phyloP scores from a whole-genome alignment of 2,797 vertebrate species.

The Protonibea diacanthus region DNA sequence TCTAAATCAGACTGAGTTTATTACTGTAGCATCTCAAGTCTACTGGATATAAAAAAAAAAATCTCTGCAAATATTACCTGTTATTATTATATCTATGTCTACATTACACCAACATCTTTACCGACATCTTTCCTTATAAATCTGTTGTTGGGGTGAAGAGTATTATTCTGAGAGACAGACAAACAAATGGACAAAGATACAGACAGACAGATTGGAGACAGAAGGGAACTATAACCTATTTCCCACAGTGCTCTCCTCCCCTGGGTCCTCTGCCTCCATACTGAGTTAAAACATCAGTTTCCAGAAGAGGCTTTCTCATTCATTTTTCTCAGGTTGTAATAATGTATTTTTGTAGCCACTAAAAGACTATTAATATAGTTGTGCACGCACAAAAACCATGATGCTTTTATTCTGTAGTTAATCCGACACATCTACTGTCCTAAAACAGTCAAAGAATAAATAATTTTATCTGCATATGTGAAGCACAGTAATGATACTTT shows the following conservation, averaged over 20 bases:
- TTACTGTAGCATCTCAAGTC: constrained; percentile 10
- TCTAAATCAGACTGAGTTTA: constrained; percentile 12
- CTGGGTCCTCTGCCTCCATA: constrained; percentile 23
- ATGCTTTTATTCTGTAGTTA: background rate
- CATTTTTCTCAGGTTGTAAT: constrained; percentile 23
- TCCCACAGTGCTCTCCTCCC: constrained; percentile 75
- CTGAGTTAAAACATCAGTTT: constrained; percentile 19
- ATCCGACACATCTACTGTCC: background rate
- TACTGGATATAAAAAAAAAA: background rate
- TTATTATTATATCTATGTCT: background rate
- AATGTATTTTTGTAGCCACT: background rate
- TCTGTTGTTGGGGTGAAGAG: background rate
- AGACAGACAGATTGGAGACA: constrained; percentile 56
- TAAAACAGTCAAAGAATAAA: background rate
- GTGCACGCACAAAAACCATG: background rate
- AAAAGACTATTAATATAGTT: background rate
- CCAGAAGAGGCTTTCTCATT: constrained; percentile 30
- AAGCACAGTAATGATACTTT: background rate
- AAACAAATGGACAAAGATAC: constrained; percentile 7
- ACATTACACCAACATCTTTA: constrained; percentile 5
- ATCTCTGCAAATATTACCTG: background rate
- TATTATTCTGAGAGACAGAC: background rate
- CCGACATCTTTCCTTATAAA: background rate
- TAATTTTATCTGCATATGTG: background rate
- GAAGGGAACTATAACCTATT: constrained; percentile 62